Conservation (phyloP, 2,797 vertebrate species). For the Rhabdophis nuchalis region DNA sequence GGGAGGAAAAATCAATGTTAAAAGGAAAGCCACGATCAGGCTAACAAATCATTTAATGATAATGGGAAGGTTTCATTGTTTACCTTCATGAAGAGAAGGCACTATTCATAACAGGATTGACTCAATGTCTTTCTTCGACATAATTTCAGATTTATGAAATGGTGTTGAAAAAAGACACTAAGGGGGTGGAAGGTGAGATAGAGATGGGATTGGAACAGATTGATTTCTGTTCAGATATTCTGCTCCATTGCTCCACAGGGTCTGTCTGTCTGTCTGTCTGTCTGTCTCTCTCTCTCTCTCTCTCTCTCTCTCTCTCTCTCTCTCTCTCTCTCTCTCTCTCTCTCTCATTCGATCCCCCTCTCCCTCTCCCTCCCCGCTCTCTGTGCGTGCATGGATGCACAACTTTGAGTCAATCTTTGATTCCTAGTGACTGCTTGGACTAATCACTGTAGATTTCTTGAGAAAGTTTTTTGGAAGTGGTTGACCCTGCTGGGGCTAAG, state of each 20-base stretch:
- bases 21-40: conserved; percentile 41
- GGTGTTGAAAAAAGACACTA: not conserved
- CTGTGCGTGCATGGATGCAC: too few species aligned
- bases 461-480: not conserved
- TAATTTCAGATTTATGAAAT: not conserved
- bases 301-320: too few species aligned
- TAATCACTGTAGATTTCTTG: not conserved
- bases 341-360: too few species aligned
- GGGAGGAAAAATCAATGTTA: conserved; percentile 30
- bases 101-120: not conserved
- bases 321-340: too few species aligned
- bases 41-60: conserved; percentile 33
- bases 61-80: not conserved
- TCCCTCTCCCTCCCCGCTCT: too few species aligned
- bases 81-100: not conserved
- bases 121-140: not conserved
- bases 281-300: too few species aligned
- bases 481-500: not conserved
- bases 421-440: not conserved
- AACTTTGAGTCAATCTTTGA: not conserved
- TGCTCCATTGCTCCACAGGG: not conserved
- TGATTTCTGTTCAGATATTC: not conserved
- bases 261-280: not conserved
- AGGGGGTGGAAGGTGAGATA: too few species aligned
- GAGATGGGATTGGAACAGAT: not conserved